Conservation (phyloP, 2,113 vertebrate species). For the Suncus etruscus region DNA sequence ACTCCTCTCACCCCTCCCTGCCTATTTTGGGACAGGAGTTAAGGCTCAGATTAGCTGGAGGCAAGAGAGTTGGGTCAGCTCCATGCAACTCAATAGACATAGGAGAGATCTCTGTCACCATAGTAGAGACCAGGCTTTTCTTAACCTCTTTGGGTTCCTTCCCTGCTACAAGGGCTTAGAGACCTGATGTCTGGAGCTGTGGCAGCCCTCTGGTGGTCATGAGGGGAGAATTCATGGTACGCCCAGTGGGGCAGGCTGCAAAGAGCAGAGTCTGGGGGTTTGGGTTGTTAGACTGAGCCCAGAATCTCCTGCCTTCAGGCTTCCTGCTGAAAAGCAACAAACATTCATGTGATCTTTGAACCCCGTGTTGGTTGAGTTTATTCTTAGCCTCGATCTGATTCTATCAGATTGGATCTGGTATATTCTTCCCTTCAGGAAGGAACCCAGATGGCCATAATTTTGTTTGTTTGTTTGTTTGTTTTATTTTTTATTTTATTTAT, state of each 20-base stretch:
- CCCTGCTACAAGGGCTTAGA: slow-evolving; percentile 20
- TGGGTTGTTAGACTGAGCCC: not conserved
- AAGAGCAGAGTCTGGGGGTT: not conserved
- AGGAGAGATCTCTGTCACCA: not conserved
- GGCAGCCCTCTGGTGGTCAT: not conserved
- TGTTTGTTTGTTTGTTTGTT: slow-evolving; percentile 12
- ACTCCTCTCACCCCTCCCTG: not conserved
- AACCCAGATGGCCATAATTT: slow-evolving; percentile 27
- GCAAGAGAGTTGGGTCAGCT: not conserved
- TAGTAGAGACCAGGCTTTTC: slow-evolving; percentile 18
- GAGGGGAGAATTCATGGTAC: not conserved
- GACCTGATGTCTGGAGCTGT: not conserved
- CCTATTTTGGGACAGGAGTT: not conserved
- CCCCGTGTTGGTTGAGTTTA: not conserved
- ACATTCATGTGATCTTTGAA: not conserved
- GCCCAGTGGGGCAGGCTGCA: not conserved
- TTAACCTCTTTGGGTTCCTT: not conserved
- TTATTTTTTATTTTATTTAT: no score
- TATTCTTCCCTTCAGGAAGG: slow-evolving; percentile 40
- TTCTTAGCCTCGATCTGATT: not conserved
- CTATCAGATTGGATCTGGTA: not conserved
- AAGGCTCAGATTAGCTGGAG: slow-evolving; percentile 22
- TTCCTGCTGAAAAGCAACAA: slow-evolving; percentile 2
- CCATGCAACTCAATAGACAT: not conserved
- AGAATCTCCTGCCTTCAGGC: not conserved